phyloP scores from a whole-genome alignment of 1,140 invertebrate genomes.

The Rhynchophorus ferrugineus region DNA sequence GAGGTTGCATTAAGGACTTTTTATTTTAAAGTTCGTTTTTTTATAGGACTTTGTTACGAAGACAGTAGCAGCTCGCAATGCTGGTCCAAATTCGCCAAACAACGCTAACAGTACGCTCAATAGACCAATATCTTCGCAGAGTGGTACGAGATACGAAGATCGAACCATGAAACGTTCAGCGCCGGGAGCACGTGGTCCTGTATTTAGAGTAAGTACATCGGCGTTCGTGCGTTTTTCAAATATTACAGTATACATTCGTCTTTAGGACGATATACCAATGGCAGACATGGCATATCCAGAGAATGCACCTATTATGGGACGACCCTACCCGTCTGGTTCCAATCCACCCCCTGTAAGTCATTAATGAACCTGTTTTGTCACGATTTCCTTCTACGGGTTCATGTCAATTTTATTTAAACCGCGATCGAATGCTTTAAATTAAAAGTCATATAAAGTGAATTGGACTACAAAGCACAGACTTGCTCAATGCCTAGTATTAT shows the following conservation, averaged over 20 bases:
- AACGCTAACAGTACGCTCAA: conserved; percentile 91
- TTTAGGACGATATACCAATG: conserved; percentile 66
- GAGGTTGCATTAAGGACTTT: no score
- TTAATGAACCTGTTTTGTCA: conserved; percentile 29
- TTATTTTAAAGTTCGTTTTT: conserved; percentile 2
- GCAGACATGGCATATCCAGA: conserved; percentile 66
- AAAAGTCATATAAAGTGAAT: conserved; percentile 14
- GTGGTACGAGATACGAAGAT: conserved; percentile 87
- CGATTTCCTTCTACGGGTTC: conserved; percentile 27
- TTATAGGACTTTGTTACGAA: conserved; percentile 69
- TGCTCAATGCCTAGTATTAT: conserved; percentile 31
- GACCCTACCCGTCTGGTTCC: conserved; percentile 47
- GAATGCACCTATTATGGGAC: conserved; percentile 45
- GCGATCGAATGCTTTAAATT: conserved; percentile 24
- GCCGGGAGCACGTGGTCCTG: conserved; percentile 36
- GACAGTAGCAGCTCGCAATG: conserved; percentile 58
- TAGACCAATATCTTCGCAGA: conserved; percentile 90
- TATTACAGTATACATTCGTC: conserved; percentile 6
- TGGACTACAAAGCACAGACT: conserved; percentile 27
- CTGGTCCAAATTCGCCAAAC: conserved; percentile 73
- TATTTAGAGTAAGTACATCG: conserved; percentile 34
- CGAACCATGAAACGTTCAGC: conserved; percentile 70
- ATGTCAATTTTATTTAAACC: conserved; percentile 33
- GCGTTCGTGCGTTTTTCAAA: neutral
- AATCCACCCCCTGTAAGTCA: conserved; percentile 50